These are phyloP conservation scores for Neocrepidodera transversa DNA, from an alignment of 2,888 invertebrate genomes.

Conservation along the genomic window DNA sequence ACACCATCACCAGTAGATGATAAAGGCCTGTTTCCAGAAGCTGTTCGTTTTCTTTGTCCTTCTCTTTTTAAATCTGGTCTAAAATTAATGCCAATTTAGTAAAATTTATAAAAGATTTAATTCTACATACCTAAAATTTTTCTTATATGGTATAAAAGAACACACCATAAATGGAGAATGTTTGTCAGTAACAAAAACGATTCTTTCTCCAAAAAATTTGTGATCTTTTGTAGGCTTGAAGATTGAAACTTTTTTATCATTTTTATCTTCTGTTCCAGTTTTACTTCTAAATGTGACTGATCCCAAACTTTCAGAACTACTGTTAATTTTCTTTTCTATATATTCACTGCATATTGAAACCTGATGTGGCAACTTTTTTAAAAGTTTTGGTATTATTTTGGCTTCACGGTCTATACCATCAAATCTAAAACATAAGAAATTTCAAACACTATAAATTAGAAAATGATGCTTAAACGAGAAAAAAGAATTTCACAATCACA, in stretches of 20 bases:
- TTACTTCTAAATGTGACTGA: conserved; percentile 44
- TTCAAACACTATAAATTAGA: no score
- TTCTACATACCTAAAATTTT: conserved; percentile 15
- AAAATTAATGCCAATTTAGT: not conserved
- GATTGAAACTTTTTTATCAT: conserved; percentile 68
- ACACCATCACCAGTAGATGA: conserved; percentile 83
- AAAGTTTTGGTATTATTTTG: conserved; percentile 44
- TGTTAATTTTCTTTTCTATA: conserved; percentile 59
- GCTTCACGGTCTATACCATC: conserved; percentile 42
- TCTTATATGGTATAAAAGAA: conserved; percentile 82
- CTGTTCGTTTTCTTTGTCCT: conserved; percentile 75
- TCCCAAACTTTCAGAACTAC: conserved; percentile 80
- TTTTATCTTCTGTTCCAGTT: conserved; percentile 57
- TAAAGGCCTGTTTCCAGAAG: conserved; percentile 82
- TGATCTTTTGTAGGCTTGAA: conserved; percentile 69
- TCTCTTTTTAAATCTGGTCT: conserved; percentile 34
- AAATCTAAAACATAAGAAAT: conserved; percentile 49
- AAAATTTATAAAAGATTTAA: not conserved
- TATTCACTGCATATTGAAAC: conserved; percentile 62
- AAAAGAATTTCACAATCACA: no score
- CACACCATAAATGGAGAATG: conserved; percentile 86
- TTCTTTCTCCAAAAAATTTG: conserved; percentile 78
- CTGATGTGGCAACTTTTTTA: conserved; percentile 60
- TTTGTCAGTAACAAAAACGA: conserved; percentile 80
- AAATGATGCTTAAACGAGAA: no score